These are phyloP conservation scores for Dromiciops gliroides DNA, from an alignment of 2,113 vertebrate genomes.

Conservation along the genomic window DNA sequence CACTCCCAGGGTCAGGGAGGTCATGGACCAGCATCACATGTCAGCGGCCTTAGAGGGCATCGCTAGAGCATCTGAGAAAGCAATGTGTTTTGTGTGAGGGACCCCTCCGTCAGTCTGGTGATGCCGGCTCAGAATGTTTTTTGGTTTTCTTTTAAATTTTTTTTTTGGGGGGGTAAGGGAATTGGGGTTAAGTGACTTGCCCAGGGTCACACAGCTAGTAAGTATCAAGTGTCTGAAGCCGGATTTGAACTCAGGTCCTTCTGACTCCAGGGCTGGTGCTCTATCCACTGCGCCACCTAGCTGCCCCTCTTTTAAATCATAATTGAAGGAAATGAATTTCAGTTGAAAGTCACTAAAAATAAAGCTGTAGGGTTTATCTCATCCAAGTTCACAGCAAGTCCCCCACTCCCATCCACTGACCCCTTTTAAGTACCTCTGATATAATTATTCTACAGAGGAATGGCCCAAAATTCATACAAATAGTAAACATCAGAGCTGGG, in stretches of 20 bases:
- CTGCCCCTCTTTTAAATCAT: background rate
- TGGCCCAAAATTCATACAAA: background rate
- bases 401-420: background rate
- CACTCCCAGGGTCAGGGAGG: background rate
- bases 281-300: no score
- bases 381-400: background rate
- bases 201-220: no score
- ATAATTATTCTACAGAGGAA: background rate
- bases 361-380: background rate
- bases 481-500: background rate
- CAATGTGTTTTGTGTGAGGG: background rate
- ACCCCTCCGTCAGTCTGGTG: background rate
- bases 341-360: background rate
- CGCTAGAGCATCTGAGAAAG: background rate
- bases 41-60: background rate
- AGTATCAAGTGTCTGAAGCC: no score
- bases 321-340: background rate
- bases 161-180: no score
- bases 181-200: no score
- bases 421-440: background rate
- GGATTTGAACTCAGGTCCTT: no score
- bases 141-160: no score
- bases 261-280: no score
- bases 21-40: background rate
- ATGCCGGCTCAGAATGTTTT: background rate